A percentile compares a stretch with the other conserved stretches of the same genome.
Evolutionary conservation across 2,888 invertebrate species (phyloP).

Genomic region (Xestia ashworthii): DNA sequence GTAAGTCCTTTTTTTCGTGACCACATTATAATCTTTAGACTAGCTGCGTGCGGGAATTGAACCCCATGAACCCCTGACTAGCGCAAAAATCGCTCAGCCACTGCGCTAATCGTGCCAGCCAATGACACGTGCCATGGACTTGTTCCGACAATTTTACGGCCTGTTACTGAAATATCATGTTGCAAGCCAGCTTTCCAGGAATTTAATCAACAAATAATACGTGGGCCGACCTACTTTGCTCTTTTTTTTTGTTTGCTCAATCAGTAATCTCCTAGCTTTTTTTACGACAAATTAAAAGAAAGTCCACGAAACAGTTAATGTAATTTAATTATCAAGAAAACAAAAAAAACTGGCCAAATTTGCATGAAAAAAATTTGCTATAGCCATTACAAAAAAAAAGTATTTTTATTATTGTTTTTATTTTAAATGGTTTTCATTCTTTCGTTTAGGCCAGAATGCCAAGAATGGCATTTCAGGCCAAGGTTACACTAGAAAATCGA

Average conservation of each 20-base stretch:
- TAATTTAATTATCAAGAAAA: background rate
- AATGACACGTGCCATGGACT: conserved; percentile 24
- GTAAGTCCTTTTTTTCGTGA: background rate
- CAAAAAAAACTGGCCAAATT: background rate
- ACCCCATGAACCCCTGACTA: conserved; percentile 5
- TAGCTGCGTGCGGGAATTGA: background rate
- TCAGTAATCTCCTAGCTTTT: background rate
- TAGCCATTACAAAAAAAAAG: background rate
- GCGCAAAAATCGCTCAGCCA: background rate
- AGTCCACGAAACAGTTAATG: background rate
- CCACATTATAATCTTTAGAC: no score
- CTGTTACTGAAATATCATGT: conserved; percentile 49
- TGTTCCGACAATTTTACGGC: conserved; percentile 51
- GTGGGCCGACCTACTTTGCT: background rate
- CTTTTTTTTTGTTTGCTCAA: background rate
- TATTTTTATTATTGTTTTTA: background rate
- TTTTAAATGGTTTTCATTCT: background rate
- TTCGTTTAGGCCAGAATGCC: background rate
- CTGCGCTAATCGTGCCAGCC: background rate
- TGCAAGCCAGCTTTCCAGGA: conserved; percentile 40
- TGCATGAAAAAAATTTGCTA: background rate
- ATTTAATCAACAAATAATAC: conserved; percentile 13
- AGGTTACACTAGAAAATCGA: conserved; percentile 12
- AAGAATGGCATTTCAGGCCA: background rate
- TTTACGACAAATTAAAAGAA: background rate